A percentile compares a stretch with the other conserved stretches of the same genome.
These are phyloP conservation scores for Cryptus armator DNA, from an alignment of 2,888 invertebrate species.

Conservation along the genomic window DNA sequence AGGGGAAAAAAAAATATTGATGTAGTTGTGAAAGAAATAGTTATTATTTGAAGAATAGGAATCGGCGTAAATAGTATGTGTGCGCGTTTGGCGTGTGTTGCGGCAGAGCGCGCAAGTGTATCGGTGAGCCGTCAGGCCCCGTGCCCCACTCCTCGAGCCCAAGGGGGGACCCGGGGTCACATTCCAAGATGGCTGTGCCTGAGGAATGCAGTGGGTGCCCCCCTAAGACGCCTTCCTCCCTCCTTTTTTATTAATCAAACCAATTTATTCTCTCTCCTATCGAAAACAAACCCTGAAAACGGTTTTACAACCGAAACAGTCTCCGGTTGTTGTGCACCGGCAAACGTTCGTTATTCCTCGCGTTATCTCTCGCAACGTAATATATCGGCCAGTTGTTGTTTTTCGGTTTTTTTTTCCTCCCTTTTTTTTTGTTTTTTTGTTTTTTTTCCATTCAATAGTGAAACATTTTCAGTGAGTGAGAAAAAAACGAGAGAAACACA, in stretches of 20 bases:
- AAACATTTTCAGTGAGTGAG: conserved; percentile 52
- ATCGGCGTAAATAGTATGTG: not conserved
- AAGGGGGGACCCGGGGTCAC: conserved; percentile 84
- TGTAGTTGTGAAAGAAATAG: not conserved
- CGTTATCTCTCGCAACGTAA: not conserved
- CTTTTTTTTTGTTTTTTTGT: not conserved
- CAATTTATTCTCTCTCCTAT: conserved; percentile 79
- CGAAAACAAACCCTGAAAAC: conserved; percentile 76
- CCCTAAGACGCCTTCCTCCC: conserved; percentile 83
- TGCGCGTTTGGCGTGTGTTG: not conserved
- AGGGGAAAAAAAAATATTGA: not conserved
- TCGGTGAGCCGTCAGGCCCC: conserved; percentile 69
- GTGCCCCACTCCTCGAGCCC: conserved; percentile 76
- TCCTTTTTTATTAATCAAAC: conserved; percentile 83
- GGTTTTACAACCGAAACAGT: conserved; percentile 60
- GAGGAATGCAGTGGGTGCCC: conserved; percentile 85
- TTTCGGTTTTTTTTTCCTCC: conserved; percentile 13
- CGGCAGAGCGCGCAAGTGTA: conserved; percentile 41
- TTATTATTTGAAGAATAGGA: not conserved
- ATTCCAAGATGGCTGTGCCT: conserved; percentile 86
- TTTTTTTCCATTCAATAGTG: conserved; percentile 22
- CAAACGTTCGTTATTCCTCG: conserved; percentile 21
- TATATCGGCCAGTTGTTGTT: not conserved
- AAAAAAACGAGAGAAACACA: not conserved
- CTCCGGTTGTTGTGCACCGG: conserved; percentile 68